phyloP scores from a whole-genome alignment of 1,140 invertebrate genomes.

The Caerostris extrusa region DNA sequence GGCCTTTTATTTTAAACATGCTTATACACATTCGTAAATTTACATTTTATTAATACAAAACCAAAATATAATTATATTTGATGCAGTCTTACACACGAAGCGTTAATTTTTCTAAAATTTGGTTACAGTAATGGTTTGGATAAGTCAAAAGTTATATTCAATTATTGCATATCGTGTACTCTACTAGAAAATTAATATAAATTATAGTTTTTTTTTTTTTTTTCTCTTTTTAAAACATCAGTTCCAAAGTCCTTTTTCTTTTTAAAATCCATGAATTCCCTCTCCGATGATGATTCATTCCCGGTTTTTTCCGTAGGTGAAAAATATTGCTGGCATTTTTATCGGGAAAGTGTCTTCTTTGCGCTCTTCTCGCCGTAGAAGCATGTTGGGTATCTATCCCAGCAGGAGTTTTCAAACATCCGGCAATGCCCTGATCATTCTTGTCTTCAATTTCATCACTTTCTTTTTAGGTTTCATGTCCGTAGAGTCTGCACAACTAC shows the following conservation, averaged over 20 bases:
- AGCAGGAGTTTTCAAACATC: constrained; percentile 38
- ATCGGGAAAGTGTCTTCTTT: constrained; percentile 56
- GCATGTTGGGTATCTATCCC: constrained; percentile 49
- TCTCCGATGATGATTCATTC: not conserved
- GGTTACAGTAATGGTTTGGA: too few species aligned
- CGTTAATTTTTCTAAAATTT: too few species aligned
- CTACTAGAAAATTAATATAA: not conserved
- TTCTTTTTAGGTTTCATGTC: not conserved
- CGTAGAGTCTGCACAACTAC: not conserved
- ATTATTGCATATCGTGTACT: not conserved
- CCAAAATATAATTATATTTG: too few species aligned
- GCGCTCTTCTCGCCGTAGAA: not conserved
- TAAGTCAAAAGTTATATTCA: too few species aligned
- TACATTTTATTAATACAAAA: too few species aligned
- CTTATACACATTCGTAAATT: too few species aligned
- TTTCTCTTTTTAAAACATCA: not conserved
- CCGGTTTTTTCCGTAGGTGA: not conserved
- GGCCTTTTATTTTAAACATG: too few species aligned
- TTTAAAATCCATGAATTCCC: constrained; percentile 21
- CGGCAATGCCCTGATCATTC: not conserved
- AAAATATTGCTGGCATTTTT: constrained; percentile 65
- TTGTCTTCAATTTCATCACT: not conserved
- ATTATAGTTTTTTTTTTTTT: not conserved
- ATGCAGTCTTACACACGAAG: too few species aligned
- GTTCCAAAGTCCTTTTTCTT: constrained; percentile 23